Evolutionary conservation across 2,888 invertebrate genomes (phyloP).

Genomic region (Nemapogon koenigi): DNA sequence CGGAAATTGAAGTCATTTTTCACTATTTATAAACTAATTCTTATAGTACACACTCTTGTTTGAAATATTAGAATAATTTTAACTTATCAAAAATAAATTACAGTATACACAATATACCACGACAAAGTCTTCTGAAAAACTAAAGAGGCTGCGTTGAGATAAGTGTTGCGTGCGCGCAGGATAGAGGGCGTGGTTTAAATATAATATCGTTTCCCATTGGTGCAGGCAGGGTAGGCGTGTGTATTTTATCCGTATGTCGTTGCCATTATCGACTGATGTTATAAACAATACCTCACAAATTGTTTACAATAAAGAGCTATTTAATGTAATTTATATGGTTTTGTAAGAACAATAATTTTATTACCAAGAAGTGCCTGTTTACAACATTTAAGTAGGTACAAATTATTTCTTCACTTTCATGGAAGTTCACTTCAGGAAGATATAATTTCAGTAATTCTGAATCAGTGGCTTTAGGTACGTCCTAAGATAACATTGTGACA

Average conservation of each 20-base stretch:
- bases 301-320: slow-evolving; percentile 57
- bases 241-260: slow-evolving; percentile 23
- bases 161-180: slow-evolving; percentile 43
- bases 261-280: slow-evolving; percentile 51
- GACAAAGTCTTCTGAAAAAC: slow-evolving; percentile 29
- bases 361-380: slow-evolving; percentile 29
- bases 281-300: slow-evolving; percentile 40
- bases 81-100: neutral
- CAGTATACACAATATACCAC: neutral
- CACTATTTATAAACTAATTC: slow-evolving; percentile 4
- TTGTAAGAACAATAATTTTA: slow-evolving; percentile 50
- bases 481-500: too few species aligned
- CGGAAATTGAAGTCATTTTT: slow-evolving; percentile 5
- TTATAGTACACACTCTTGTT: too few species aligned
- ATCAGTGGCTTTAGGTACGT: too few species aligned
- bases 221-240: slow-evolving; percentile 30
- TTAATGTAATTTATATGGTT: slow-evolving; percentile 58
- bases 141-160: neutral
- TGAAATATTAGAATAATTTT: neutral
- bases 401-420: too few species aligned
- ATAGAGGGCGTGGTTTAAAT: slow-evolving; percentile 36
- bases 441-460: too few species aligned
- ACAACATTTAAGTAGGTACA: too few species aligned
- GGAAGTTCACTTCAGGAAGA: too few species aligned
- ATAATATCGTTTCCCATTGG: slow-evolving; percentile 36